Percentiles rank a stretch among this genome's conserved stretches.
Conservation (phyloP, 1,140 invertebrate genomes). For the Medauroidea extradentata region DNA sequence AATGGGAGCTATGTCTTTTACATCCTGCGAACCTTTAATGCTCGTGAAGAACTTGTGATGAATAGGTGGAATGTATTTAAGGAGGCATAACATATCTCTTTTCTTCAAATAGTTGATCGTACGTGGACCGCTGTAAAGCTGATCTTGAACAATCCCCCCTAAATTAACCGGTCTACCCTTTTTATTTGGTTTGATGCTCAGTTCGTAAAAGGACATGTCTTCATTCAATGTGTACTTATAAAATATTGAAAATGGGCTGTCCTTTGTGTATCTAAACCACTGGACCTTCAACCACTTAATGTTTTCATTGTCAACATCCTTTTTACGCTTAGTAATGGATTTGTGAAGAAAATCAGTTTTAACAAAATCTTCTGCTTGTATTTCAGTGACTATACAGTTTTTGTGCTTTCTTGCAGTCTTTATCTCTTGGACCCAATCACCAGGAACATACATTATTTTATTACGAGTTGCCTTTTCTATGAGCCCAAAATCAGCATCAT, state of each 20-base stretch:
- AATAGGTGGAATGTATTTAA: conserved; percentile 10
- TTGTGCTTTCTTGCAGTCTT: conserved; percentile 2
- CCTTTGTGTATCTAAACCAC: conserved; percentile 3
- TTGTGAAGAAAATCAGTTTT: not conserved
- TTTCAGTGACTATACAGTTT: conserved; percentile 1
- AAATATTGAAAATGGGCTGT: not conserved
- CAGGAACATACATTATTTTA: conserved; percentile 7
- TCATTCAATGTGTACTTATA: too few species aligned
- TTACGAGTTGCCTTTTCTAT: conserved; percentile 6
- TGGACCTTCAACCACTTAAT: conserved; percentile 14
- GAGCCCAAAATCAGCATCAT: conserved; percentile 14
- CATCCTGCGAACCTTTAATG: not conserved
- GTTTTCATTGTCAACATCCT: not conserved
- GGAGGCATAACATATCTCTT: conserved; percentile 7
- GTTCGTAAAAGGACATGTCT: too few species aligned
- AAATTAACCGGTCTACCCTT: too few species aligned
- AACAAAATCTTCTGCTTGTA: too few species aligned
- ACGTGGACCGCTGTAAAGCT: conserved; percentile 3
- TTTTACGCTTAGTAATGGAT: conserved; percentile 9
- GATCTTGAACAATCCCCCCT: too few species aligned
- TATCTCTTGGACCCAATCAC: conserved; percentile 8
- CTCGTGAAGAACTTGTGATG: conserved; percentile 11
- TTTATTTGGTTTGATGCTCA: too few species aligned
- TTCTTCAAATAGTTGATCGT: conserved; percentile 3
- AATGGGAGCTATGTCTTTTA: too few species aligned